Percentiles rank a stretch among this genome's conserved stretches.
Conservation (phyloP, 2,888 invertebrate genomes). For the Drosophila melanosoma region DNA sequence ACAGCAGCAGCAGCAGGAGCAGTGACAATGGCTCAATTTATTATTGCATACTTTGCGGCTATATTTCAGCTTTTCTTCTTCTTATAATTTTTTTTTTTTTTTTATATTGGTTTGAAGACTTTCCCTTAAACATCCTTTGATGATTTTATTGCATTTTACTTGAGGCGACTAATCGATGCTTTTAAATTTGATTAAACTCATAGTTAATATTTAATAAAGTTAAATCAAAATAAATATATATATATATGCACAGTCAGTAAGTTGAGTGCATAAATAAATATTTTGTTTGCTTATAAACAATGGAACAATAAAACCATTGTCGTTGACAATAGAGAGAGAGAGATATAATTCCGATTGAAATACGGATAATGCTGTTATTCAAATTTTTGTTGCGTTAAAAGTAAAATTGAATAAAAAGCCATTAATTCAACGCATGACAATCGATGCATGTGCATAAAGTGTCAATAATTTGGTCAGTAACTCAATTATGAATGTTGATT, state of each 20-base stretch:
- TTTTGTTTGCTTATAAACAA: background rate
- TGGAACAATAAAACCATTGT: background rate
- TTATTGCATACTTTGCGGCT: slow-evolving; percentile 77
- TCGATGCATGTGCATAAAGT: slow-evolving; percentile 6
- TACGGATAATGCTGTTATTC: background rate
- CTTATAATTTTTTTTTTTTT: background rate
- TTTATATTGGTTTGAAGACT: background rate
- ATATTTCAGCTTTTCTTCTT: slow-evolving; percentile 46
- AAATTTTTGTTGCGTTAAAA: background rate
- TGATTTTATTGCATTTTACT: slow-evolving; percentile 29
- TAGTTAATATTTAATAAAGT: background rate
- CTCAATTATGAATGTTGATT: slow-evolving; percentile 14
- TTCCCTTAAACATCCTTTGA: slow-evolving; percentile 18
- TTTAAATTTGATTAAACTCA: slow-evolving; percentile 1
- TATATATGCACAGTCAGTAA: no score
- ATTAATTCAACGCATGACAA: slow-evolving; percentile 31
- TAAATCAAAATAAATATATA: background rate
- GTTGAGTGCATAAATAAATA: background rate
- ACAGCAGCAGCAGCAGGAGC: slow-evolving; percentile 8
- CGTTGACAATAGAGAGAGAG: background rate
- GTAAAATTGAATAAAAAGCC: slow-evolving; percentile 9
- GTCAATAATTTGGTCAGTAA: slow-evolving; percentile 16
- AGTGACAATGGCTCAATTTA: slow-evolving; percentile 75
- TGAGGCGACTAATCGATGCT: slow-evolving; percentile 1
- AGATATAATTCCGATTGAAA: background rate